These are phyloP conservation scores for Gerris buenoi DNA, from an alignment of 1,140 invertebrate genomes.

Conservation along the genomic window DNA sequence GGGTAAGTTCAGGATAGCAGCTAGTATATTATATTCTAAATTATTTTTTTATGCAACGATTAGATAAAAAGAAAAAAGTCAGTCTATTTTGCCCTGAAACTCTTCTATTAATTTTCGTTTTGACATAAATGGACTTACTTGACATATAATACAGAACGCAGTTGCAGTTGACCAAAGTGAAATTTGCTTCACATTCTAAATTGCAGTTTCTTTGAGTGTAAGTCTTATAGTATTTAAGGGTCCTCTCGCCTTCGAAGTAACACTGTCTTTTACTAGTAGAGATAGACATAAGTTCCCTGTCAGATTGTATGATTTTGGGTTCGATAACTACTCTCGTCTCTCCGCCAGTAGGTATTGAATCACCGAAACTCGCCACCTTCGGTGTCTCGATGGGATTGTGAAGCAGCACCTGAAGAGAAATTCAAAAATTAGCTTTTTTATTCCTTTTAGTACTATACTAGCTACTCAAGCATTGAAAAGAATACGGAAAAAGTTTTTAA, in stretches of 20 bases:
- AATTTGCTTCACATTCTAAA: slow-evolving; percentile 52
- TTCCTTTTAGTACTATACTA: no score
- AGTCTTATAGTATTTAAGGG: slow-evolving; percentile 48
- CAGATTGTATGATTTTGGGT: slow-evolving; percentile 47
- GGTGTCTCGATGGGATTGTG: slow-evolving; percentile 61
- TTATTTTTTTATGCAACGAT: no score
- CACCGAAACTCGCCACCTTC: slow-evolving; percentile 54
- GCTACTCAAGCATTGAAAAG: no score
- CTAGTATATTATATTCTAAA: no score
- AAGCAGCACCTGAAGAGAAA: slow-evolving; percentile 49
- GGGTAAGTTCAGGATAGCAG: no score
- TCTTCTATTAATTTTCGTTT: no score
- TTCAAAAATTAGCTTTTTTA: no score
- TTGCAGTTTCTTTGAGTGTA: slow-evolving; percentile 60
- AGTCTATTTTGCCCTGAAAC: no score
- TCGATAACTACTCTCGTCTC: slow-evolving; percentile 48
- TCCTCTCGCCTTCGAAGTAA: slow-evolving; percentile 50
- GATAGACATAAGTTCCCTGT: slow-evolving; percentile 32
- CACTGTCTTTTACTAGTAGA: slow-evolving; percentile 48
- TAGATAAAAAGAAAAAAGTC: no score
- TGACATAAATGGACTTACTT: slow-evolving; percentile 31
- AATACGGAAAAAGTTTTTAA: no score
- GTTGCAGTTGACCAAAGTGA: slow-evolving; percentile 41
- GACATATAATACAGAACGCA: slow-evolving; percentile 56
- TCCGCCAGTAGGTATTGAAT: slow-evolving; percentile 41